These are phyloP conservation scores for Buteo buteo DNA, from an alignment of 2,113 vertebrate genomes.

Conservation along the genomic window DNA sequence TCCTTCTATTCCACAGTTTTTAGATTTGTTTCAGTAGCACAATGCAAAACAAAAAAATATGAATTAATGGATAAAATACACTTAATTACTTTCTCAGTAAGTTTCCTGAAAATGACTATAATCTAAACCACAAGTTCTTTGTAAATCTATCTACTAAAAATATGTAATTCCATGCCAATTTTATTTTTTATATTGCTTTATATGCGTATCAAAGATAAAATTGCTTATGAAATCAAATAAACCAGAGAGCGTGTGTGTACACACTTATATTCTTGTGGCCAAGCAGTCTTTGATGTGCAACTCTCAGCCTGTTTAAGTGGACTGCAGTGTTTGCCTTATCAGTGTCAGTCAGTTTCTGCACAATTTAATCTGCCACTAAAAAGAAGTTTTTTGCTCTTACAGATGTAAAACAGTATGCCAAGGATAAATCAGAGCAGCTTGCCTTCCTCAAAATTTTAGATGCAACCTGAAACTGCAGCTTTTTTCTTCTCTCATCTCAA, in stretches of 20 bases:
- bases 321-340: conserved; percentile 6
- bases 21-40: conserved; percentile 32
- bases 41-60: not conserved
- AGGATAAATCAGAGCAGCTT: not conserved
- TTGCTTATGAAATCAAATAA: not conserved
- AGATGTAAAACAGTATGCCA: not conserved
- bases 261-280: not conserved
- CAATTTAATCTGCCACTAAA: conserved; percentile 45
- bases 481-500: conserved; percentile 26
- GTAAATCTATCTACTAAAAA: not conserved
- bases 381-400: conserved; percentile 4
- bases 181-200: not conserved
- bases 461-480: not conserved
- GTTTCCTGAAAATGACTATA: conserved; percentile 25
- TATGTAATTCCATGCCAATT: not conserved
- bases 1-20: conserved; percentile 52
- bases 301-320: not conserved
- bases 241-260: not conserved
- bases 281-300: not conserved
- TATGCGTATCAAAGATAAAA: not conserved
- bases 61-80: conserved; percentile 29
- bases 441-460: conserved; percentile 40
- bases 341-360: conserved; percentile 50
- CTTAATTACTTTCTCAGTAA: conserved; percentile 33
- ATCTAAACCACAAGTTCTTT: conserved; percentile 11